Conservation (phyloP, 2,888 invertebrate species). For the Zhuqinia jingwanae region DNA sequence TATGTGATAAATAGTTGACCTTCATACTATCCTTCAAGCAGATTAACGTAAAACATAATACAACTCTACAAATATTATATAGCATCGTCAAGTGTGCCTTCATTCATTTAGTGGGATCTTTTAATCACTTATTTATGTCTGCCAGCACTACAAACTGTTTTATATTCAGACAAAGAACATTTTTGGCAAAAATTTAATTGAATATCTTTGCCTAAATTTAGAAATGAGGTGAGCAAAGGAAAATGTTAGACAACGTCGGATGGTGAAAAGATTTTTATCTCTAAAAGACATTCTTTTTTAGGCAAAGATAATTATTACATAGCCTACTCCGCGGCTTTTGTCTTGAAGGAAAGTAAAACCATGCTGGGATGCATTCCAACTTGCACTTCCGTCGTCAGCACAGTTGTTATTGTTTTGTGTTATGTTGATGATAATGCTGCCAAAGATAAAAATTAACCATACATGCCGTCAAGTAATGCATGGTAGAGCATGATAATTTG, state of each 20-base stretch:
- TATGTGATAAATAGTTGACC: constrained; percentile 54
- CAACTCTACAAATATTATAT: background rate
- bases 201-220: background rate
- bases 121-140: background rate
- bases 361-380: background rate
- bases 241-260: too few relatives aligned
- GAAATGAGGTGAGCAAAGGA: background rate
- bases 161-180: background rate
- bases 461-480: constrained; percentile 10
- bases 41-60: background rate
- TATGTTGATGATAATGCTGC: too few relatives aligned
- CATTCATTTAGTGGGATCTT: too few relatives aligned
- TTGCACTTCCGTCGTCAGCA: constrained; percentile 31
- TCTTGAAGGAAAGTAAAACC: constrained; percentile 23
- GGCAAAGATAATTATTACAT: background rate
- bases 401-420: constrained; percentile 8
- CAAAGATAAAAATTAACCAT: background rate
- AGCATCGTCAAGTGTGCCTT: background rate
- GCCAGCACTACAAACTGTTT: background rate
- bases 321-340: background rate
- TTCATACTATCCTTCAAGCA: constrained; percentile 35
- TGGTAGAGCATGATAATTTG: constrained; percentile 56
- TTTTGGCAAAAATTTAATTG: background rate
- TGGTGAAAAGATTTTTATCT: background rate
- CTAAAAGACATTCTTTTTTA: background rate